Base-by-base conservation (phyloP, 2,888 invertebrate species). In the Phragmatobia fuliginosa region DNA sequence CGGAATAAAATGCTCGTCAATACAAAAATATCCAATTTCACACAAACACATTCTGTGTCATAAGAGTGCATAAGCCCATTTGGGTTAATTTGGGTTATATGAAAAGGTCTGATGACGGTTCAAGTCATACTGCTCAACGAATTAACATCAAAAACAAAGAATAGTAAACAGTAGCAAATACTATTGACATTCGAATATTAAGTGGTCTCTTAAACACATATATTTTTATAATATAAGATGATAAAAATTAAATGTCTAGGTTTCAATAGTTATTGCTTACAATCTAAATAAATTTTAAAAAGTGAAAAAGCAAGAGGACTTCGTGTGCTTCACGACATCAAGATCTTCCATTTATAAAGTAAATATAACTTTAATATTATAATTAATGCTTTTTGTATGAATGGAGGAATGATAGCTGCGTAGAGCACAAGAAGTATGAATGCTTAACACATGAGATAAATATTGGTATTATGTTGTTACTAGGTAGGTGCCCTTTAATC, bases 381-480 rank as follows among this genome's bases (percentile, higher is more conserved):
- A 69, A 71, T 68, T 64, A 62, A 52, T 68, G 69, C 62, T 72
- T 73, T 76, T 36, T 73, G 92, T 84, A 76, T 93, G 93, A 85
- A 89, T 88, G 91, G 90, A 85, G 91, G 92, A 90, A 91, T 92
- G 93, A 81, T 77, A 81, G 92, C 82, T 88, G 88, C 92, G 92
- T 92, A 82, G 87, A 92, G 93, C 93, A 94, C 94, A 91, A 88
- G 93, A 91, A 91, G 93, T 88, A 73, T 90, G 92, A 87, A 88
- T 86, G 92, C 66, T 76, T 65, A 63, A 7, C 58, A 56, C 14
- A 49, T 65, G 60, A 69, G 28, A 67, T 63, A 59, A n/a, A 58
- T 74, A 72, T 75, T 81, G 72, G 71, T 74, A 36, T 36, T 28
- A 56, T 65, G 36, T 65, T 38, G n/a, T 56, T 16, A 56, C 16